These are phyloP conservation scores for Synanthedon formicaeformis DNA, from an alignment of 2,888 invertebrate genomes.

Conservation along the genomic window DNA sequence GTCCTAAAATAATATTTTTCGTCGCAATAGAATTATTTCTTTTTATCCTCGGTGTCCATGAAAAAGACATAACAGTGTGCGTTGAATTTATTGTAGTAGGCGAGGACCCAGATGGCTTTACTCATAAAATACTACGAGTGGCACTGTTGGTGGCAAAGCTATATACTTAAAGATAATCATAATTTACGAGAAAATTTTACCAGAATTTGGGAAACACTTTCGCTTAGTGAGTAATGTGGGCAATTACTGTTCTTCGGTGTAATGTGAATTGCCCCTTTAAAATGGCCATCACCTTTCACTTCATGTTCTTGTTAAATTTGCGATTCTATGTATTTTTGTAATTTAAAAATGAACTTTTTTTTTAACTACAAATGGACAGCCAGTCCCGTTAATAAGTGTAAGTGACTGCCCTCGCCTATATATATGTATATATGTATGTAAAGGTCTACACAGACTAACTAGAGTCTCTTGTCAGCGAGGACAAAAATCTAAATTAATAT, in stretches of 20 bases:
- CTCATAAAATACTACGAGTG: conserved; percentile 67
- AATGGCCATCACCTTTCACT: neutral
- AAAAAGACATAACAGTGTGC: conserved; percentile 63
- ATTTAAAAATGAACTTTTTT: too few species aligned
- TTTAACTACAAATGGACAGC: too few species aligned
- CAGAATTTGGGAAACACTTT: conserved; percentile 46
- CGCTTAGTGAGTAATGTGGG: conserved; percentile 39
- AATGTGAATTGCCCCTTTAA: conserved; percentile 32
- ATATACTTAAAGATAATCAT: conserved; percentile 67
- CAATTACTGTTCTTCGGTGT: conserved; percentile 40
- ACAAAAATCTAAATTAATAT: too few species aligned
- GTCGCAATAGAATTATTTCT: conserved; percentile 51
- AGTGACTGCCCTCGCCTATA: too few species aligned
- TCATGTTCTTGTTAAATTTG: too few species aligned
- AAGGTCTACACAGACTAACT: too few species aligned
- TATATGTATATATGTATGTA: too few species aligned
- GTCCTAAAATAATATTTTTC: conserved; percentile 38
- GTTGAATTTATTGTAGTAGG: conserved; percentile 63
- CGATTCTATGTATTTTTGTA: too few species aligned
- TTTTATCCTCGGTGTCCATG: conserved; percentile 54
- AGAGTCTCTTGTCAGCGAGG: too few species aligned
- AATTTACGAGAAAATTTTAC: conserved; percentile 59
- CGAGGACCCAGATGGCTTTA: conserved; percentile 63
- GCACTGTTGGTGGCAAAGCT: conserved; percentile 47
- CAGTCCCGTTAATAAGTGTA: too few species aligned